Evolutionary conservation across 1,140 invertebrate genomes (phyloP).

Genomic region (Penaeus indicus): DNA sequence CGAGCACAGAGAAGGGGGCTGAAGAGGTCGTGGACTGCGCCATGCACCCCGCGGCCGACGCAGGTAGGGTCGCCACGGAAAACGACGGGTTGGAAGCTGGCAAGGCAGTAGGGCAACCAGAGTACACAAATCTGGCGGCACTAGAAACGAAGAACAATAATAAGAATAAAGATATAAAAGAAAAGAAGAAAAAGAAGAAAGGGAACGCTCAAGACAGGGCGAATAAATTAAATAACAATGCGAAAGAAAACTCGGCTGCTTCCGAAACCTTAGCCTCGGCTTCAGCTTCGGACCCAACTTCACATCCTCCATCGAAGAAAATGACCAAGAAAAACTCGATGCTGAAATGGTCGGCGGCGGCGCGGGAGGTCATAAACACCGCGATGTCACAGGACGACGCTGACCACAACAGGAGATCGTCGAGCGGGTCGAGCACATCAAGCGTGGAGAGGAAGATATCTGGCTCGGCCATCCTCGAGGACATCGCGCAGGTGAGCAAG

Average conservation of each 20-base stretch:
- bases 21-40: not conserved
- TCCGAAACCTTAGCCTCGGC: too few relatives aligned
- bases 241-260: not conserved
- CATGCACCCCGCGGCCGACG: not conserved
- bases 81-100: not conserved
- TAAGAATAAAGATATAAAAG: not conserved
- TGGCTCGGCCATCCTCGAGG: constrained; percentile 37
- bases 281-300: not conserved
- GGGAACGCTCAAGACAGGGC: not conserved
- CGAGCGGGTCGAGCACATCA: constrained; percentile 9
- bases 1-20: not conserved
- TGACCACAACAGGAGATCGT: not conserved
- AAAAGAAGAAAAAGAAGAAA: not conserved
- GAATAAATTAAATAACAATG: not conserved
- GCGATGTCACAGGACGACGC: not conserved
- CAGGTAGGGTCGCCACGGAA: not conserved
- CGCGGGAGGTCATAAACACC: constrained; percentile 35
- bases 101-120: not conserved
- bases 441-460: constrained; percentile 45
- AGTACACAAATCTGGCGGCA: not conserved
- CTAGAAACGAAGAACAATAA: not conserved
- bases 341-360: constrained; percentile 36
- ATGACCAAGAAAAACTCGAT: constrained; percentile 32
- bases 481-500: constrained; percentile 43
- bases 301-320: not conserved